Evolutionary conservation across 2,888 invertebrate species (phyloP).

Genomic region (Synanthedon andrenaeformis): DNA sequence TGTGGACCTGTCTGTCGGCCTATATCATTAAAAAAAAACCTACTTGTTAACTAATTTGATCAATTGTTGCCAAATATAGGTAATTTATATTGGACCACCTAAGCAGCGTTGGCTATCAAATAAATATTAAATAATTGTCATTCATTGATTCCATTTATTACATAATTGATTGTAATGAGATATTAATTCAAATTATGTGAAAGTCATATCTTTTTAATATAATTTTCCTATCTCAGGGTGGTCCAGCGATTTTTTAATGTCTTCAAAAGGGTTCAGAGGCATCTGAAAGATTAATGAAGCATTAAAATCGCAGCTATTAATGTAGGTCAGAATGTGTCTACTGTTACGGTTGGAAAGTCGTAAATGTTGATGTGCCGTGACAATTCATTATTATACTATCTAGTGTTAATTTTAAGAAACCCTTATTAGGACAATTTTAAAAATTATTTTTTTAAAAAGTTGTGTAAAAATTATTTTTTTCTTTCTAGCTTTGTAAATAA

Average conservation of each 20-base stretch:
- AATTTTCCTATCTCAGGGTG: slow-evolving; percentile 30
- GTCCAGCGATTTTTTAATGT: slow-evolving; percentile 26
- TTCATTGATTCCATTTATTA: background rate
- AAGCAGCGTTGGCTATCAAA: slow-evolving; percentile 17
- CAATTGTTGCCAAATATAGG: no score
- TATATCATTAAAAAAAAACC: no score
- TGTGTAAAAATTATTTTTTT: background rate
- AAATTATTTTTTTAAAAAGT: no score
- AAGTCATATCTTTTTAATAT: slow-evolving; percentile 15
- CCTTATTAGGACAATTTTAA: no score
- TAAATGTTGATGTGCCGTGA: slow-evolving; percentile 42
- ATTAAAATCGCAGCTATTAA: slow-evolving; percentile 42
- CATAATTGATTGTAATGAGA: slow-evolving; percentile 42
- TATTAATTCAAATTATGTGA: slow-evolving; percentile 42
- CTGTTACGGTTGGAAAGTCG: slow-evolving; percentile 40
- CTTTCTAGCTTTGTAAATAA: background rate
- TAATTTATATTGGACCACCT: slow-evolving; percentile 23
- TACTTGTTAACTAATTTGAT: no score
- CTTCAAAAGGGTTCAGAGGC: slow-evolving; percentile 13
- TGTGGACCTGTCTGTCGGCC: no score
- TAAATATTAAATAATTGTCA: slow-evolving; percentile 5
- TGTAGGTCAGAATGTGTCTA: slow-evolving; percentile 22
- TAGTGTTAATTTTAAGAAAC: background rate
- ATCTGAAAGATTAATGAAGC: slow-evolving; percentile 28
- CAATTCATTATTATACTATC: slow-evolving; percentile 43